A percentile compares a stretch with the other conserved stretches of the same genome.
Conservation (phyloP, 2,888 invertebrate genomes). For the Tetragonisca angustula region DNA sequence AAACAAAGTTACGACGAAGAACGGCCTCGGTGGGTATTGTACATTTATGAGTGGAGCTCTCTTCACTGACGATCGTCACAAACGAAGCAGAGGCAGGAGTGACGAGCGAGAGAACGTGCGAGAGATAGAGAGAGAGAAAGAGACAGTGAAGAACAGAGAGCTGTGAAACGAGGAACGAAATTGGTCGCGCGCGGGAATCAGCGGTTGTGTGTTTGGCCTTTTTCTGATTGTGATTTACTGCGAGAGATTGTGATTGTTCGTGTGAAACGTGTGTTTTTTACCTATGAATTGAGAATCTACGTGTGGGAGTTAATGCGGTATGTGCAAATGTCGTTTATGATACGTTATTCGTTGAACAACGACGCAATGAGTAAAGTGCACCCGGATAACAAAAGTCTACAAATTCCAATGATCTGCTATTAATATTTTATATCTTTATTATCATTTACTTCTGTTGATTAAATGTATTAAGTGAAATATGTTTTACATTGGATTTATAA, state of each 20-base stretch:
- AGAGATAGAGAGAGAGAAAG: constrained; percentile 57
- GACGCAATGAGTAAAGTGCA: constrained; percentile 73
- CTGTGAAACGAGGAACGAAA: constrained; percentile 81
- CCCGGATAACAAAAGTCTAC: constrained; percentile 65
- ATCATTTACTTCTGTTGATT: constrained; percentile 6
- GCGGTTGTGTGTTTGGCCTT: constrained; percentile 80
- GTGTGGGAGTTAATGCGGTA: constrained; percentile 75
- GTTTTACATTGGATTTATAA: constrained; percentile 44
- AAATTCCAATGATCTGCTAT: constrained; percentile 40
- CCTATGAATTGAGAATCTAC: constrained; percentile 71
- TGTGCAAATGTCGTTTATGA: constrained; percentile 65
- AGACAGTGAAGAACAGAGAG: constrained; percentile 71
- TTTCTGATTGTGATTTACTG: constrained; percentile 76
- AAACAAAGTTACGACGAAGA: constrained; percentile 70
- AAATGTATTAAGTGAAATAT: constrained; percentile 25
- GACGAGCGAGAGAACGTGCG: constrained; percentile 57
- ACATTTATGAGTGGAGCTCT: constrained; percentile 53
- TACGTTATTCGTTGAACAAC: constrained; percentile 65
- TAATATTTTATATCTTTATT: constrained; percentile 37
- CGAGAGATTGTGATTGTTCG: constrained; percentile 71
- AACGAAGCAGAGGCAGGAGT: constrained; percentile 55
- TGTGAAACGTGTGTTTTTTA: constrained; percentile 77
- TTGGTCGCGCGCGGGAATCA: constrained; percentile 82
- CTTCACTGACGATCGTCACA: constrained; percentile 69
- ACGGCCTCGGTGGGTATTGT: constrained; percentile 80